Conservation (phyloP, 1,140 invertebrate species). For the Lycorma delicatula region DNA sequence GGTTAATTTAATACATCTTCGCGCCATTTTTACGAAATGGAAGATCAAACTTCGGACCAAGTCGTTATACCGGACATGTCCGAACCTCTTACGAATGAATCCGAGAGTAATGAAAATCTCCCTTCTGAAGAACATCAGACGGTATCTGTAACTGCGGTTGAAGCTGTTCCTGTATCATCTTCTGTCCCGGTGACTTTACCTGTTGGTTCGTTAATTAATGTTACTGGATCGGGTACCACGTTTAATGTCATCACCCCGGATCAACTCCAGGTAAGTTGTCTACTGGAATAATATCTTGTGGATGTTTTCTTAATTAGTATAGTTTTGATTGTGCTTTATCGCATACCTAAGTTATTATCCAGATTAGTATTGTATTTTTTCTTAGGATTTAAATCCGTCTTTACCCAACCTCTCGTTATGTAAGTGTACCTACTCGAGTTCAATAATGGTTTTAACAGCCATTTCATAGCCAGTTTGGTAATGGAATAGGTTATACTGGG, state of each 20-base stretch:
- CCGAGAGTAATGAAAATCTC: conserved; percentile 45
- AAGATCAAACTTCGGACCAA: conserved; percentile 49
- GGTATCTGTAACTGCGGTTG: conserved; percentile 30
- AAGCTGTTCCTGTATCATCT: conserved; percentile 37
- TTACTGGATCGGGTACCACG: conserved; percentile 49
- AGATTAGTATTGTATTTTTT: no score
- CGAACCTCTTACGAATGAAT: conserved; percentile 50
- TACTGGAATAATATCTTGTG: no score
- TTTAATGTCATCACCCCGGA: conserved; percentile 79
- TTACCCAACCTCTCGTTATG: no score
- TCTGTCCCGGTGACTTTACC: conserved; percentile 62
- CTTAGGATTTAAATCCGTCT: no score
- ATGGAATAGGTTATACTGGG: no score
- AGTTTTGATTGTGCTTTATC: no score
- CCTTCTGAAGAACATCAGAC: conserved; percentile 26
- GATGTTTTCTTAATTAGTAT: no score
- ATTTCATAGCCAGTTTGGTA: no score
- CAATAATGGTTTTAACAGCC: no score
- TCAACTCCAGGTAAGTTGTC: conserved; percentile 51
- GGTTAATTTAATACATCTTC: no score
- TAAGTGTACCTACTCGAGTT: no score
- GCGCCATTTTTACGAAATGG: conserved; percentile 38
- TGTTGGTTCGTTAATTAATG: conserved; percentile 66
- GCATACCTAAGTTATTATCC: no score
- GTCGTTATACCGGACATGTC: conserved; percentile 59